These are phyloP conservation scores for Osmoderma eremita DNA, from an alignment of 2,888 invertebrate species.

Conservation along the genomic window DNA sequence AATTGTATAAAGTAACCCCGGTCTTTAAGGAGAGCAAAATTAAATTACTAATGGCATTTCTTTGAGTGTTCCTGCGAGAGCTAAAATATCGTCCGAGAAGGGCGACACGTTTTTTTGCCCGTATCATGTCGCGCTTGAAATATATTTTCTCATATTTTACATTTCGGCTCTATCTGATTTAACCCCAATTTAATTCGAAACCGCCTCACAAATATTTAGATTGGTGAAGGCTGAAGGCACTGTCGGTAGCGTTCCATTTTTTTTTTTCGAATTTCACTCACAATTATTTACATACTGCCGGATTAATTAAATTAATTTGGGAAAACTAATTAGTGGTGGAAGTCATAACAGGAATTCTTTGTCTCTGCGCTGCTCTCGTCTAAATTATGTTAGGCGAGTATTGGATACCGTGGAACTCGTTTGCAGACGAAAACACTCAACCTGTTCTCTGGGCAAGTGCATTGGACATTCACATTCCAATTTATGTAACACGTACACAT, in stretches of 20 bases:
- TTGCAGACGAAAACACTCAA: constrained; percentile 48
- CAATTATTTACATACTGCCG: constrained; percentile 31
- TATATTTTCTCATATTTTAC: constrained; percentile 15
- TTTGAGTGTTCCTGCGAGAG: no score
- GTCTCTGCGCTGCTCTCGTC: constrained; percentile 43
- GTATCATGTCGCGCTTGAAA: constrained; percentile 8
- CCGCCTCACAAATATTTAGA: constrained; percentile 29
- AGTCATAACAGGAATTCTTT: constrained; percentile 42
- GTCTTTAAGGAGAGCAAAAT: no score
- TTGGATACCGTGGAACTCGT: constrained; percentile 46
- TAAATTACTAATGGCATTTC: no score
- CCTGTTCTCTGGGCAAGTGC: constrained; percentile 50
- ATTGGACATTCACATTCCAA: constrained; percentile 50
- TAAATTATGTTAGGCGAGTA: constrained; percentile 49
- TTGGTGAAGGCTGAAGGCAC: constrained; percentile 15
- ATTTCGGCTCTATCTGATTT: constrained; percentile 22
- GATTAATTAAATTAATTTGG: constrained; percentile 42
- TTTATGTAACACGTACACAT: constrained; percentile 45
- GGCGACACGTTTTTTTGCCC: not conserved
- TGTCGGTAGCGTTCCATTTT: constrained; percentile 3
- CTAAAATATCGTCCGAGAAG: constrained; percentile 4
- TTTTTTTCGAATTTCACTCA: constrained; percentile 9
- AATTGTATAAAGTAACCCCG: no score
- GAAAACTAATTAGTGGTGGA: constrained; percentile 44
- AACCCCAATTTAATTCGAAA: constrained; percentile 20